phyloP scores from a whole-genome alignment of 2,797 vertebrate genomes.

The Sylvilagus floridanus region DNA sequence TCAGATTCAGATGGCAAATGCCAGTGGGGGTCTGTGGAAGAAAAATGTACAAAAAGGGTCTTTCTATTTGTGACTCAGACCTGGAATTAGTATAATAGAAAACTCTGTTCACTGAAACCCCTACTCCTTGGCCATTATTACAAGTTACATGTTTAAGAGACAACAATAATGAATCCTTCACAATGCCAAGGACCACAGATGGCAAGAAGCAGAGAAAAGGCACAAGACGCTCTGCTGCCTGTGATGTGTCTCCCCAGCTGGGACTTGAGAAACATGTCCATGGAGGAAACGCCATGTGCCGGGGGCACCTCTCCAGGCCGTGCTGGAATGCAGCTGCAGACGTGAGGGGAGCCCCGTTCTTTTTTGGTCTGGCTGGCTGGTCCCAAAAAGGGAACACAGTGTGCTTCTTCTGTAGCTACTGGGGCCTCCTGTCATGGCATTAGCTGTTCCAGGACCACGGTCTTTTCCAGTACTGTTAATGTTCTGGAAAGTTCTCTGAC shows the following conservation, averaged over 20 bases:
- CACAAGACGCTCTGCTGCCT: neutral
- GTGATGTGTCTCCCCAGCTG: neutral
- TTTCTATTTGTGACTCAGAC: neutral
- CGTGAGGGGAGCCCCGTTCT: neutral
- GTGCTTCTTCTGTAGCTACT: conserved; percentile 4
- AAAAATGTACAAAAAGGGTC: neutral
- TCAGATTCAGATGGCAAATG: neutral
- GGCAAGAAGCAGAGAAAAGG: neutral
- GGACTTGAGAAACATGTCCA: neutral
- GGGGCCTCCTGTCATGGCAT: neutral
- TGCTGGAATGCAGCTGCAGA: neutral
- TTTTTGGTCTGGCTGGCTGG: conserved; percentile 10
- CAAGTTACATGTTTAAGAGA: conserved; percentile 1
- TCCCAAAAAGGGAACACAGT: conserved; percentile 31
- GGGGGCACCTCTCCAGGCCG: neutral
- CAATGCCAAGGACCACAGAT: neutral
- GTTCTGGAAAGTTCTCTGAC: conserved; percentile 64
- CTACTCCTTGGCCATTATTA: conserved; percentile 1
- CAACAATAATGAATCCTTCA: neutral
- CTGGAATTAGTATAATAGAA: neutral
- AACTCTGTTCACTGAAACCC: neutral
- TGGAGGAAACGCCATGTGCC: neutral
- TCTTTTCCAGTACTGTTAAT: conserved; percentile 21
- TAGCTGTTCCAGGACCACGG: neutral
- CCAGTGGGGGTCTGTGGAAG: neutral